Base-by-base conservation (phyloP, 37 sponge, comb jelly and placozoan genomes). In the Aplysina aerophoba region DNA sequence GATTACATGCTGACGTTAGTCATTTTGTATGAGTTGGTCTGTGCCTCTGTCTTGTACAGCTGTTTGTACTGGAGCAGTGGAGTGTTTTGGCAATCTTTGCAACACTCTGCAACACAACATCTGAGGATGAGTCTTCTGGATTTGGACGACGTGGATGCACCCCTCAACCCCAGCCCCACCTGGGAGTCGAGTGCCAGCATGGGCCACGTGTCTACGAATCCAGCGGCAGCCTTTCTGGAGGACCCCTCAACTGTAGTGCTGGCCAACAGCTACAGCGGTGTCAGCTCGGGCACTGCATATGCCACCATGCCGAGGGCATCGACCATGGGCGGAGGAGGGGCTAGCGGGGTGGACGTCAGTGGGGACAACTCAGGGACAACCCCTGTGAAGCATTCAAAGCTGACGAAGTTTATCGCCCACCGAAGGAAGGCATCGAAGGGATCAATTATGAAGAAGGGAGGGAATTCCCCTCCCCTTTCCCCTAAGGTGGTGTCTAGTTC, bases 101-200 rank as follows among this genome's bases (percentile, higher is more conserved):
- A 11, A 44, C 50, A 44, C 50, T 3, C 50, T 44, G 50, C 50
- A 44, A 44, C 8, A 11, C 8, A 44, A 8, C 50, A 11, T 3
- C 50, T 69, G 40, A 71, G 31, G 36, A 75, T 75, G 78, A 75
- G 78, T 75, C 78, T 75, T 24, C 24, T 75, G 33, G 78, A 75
- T 75, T 40, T 40, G 2, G 78, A 75, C 0, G 78, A 75, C 78
- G 37, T 40, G 39, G 54, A 75, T 44, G 24, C n/a, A 1, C 78
- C 78, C 54, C 54, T 75, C 14, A n/a, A 75, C 8, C 78, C 78
- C 37, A 13, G 3, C 14, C 22, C 78, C 54, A 6, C 78, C 14
- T 25, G 44, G 25, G 53, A 40, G 15, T 54, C 39, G 16, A 24
- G 44, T 8, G 71, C 13, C 4, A 35, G 28, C 33, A 1, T 6